Base-by-base conservation (phyloP, 1,140 invertebrate genomes). In the Diachasmimorpha longicaudata region DNA sequence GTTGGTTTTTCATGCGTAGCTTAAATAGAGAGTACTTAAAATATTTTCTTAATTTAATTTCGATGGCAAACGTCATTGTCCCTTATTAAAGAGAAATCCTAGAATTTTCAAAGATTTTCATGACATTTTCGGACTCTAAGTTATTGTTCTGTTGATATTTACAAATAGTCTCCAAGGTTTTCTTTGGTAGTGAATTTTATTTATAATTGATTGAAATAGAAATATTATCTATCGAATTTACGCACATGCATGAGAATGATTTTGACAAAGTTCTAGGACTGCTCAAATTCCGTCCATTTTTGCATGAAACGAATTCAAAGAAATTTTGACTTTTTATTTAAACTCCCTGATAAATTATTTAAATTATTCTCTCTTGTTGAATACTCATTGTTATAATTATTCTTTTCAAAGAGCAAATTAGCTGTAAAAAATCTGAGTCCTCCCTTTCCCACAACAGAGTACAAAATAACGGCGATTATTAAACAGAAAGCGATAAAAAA, bases 21-120 rank as follows among this genome's bases (percentile, higher is more conserved):
- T 83, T 85, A 84, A 84, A 80, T 83, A 85, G 14, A 52, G 84
- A 70, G 82, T 80, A 80, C 80, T 79, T 42, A 37, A 72, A 58
- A 72, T 58, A 36, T 72, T 72, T 46, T 72, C 31, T 36, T 52
- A 72, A 72, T 16, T 55, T n/a, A 72, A 55, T 63, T 2, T 23
- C 58, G 2, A 63, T 63, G n/a, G n/a, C 48, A 10, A 42, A 42
- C 48, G n/a, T 31, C 21, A 13, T 63, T 63, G 0, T 63, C 58
- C 19, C 58, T 31, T 11, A 42, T 13, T 42, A 13, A 42, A 19
- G 58, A 63, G 58, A 25, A 63, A 13, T 46, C 39, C 70, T 52
- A 52, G 55, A 31, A 46, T 39, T 63, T 31, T 58, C 25, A 48
- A 67, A 6, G 6, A 69, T 46, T 19, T 23, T 44, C 21, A 8